Evolutionary conservation across 2,797 vertebrate species (phyloP), one percentile per base, ranked within the genome.

Genomic region (Artibeus jamaicensis): DNA sequence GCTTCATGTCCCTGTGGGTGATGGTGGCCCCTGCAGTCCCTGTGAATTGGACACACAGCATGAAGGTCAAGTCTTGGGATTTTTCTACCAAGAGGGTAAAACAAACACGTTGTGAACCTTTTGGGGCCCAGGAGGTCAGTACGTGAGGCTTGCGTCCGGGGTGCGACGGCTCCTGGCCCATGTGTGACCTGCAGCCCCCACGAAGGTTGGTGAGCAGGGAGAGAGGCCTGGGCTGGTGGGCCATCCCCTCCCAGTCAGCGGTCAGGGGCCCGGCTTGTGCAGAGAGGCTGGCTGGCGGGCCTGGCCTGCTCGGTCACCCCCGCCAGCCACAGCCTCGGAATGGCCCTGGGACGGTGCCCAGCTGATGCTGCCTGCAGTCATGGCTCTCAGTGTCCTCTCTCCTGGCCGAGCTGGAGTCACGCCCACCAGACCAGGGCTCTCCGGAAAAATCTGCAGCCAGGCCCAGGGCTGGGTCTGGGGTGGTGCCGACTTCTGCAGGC

Each of bases 351-450:
- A 42, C 34, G 62, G 39, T 74, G 68, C 82, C 94, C 48, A 55
- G 70, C 26, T 14, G 1, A 32, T 57, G 9, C 6, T 7, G 62
- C 34, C 46, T 5, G 7, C 3, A 0, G 29, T 5, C 0, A 29
- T 0, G 0, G 21, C 65, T 91, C n/a, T 82, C 1, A 1, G 18
- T 0, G 1, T 32, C 37, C 50, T 89, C 42, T 12, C 24, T 88
- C 29, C 11, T 5, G 32, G 94, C 39, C 15, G 12, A 32, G 59
- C 48, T 11, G 15, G 65, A 68, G 55, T 21, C 11, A 65, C 71
- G 65, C 67, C 53, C 4, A 10, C 16, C 59, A 55, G 48, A 46
- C 2, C 0, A 26, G 39, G 55, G 34, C 34, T 37, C 18, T 44
- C 46, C 24, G 16, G 81, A 16, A 0, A 16, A 46, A 34, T 19